Evolutionary conservation across 2,888 invertebrate species (phyloP).

Genomic region (Bimastos eiseni): DNA sequence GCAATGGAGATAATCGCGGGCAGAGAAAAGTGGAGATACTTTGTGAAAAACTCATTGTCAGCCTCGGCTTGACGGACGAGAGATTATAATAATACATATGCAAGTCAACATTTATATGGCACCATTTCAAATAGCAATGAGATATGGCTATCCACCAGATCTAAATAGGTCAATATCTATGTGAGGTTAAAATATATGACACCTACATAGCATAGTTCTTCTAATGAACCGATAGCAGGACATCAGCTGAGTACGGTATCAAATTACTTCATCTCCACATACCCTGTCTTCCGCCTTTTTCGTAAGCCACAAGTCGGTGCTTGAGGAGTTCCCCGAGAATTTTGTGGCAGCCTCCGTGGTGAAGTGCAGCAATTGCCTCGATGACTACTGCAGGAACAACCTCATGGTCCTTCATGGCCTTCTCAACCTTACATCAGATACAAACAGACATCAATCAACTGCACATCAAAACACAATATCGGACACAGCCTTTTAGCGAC

Average conservation of each 20-base stretch:
- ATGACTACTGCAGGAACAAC: constrained; percentile 86
- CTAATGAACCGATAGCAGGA: too few species aligned
- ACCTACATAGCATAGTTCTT: background rate
- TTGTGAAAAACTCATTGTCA: too few species aligned
- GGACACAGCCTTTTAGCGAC: background rate
- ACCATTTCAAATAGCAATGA: too few species aligned
- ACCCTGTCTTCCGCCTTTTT: constrained; percentile 79
- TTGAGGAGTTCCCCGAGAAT: constrained; percentile 84
- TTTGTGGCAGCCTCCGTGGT: constrained; percentile 91
- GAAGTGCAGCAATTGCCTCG: constrained; percentile 88
- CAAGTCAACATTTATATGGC: too few species aligned
- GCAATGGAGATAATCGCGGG: too few species aligned
- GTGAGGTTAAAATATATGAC: background rate
- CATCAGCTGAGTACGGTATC: too few species aligned
- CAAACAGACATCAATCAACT: background rate
- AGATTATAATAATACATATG: too few species aligned
- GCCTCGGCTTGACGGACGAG: too few species aligned
- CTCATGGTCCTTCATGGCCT: constrained; percentile 99
- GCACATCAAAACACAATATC: background rate
- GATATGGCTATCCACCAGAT: too few species aligned
- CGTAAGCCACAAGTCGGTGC: constrained; percentile 86
- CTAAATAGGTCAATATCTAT: background rate
- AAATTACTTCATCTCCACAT: constrained; percentile 27
- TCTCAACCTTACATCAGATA: constrained; percentile 78
- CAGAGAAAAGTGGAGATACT: too few species aligned